A percentile compares a stretch with the other conserved stretches of the same genome.
Conservation (phyloP, 2,113 vertebrate genomes). For the Noturus placidus region DNA sequence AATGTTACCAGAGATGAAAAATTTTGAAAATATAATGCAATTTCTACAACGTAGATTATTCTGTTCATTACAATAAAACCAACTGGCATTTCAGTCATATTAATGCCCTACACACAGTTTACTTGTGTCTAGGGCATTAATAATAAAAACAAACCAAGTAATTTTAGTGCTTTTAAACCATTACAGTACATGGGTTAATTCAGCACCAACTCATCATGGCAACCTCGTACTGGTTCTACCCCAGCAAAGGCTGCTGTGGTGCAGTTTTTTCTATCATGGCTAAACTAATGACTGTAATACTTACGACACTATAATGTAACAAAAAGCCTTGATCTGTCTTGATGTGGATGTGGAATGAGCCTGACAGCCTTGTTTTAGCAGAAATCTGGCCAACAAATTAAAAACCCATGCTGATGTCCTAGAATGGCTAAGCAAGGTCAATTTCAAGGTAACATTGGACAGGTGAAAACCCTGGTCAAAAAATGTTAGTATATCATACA, state of each 20-base stretch:
- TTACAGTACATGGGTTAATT: background rate
- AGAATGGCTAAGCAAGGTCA: background rate
- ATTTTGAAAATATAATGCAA: background rate
- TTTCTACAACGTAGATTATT: background rate
- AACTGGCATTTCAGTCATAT: background rate
- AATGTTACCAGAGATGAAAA: too few species aligned
- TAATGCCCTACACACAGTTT: background rate
- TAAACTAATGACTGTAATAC: background rate
- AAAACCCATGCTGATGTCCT: too few species aligned
- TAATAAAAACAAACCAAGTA: background rate
- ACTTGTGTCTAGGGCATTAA: background rate
- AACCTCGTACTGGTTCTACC: background rate
- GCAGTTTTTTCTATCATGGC: background rate
- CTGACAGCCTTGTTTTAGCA: too few species aligned
- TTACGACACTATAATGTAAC: background rate
- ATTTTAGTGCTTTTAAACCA: too few species aligned
- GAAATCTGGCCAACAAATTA: too few species aligned
- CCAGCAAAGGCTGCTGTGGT: background rate
- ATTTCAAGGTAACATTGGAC: too few species aligned
- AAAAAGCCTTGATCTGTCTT: background rate
- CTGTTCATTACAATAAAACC: background rate
- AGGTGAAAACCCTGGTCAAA: too few species aligned
- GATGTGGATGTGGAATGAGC: background rate
- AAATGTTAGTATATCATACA: too few species aligned
- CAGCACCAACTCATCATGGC: background rate